Percentiles rank a stretch among this genome's conserved stretches.
These are phyloP conservation scores for Leptoteleia sp. DNA, from an alignment of 1,140 invertebrate species.

Conservation along the genomic window DNA sequence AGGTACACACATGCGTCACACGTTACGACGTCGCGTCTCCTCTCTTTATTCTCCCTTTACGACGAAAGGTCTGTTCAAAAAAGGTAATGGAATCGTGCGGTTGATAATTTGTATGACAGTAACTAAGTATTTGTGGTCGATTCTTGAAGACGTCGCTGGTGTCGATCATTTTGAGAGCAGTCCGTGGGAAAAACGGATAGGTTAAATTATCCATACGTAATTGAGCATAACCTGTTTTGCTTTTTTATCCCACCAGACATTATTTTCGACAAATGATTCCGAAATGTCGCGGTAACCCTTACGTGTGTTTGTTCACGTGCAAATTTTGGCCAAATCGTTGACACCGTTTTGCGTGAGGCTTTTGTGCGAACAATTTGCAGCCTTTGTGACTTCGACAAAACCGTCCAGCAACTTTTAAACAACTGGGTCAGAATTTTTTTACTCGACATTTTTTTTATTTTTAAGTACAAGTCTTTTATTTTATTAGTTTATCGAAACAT, in stretches of 20 bases:
- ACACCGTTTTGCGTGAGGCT: not conserved
- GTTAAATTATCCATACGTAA: slow-evolving; percentile 27
- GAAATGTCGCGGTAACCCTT: slow-evolving; percentile 13
- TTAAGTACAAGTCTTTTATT: no score
- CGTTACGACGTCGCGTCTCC: slow-evolving; percentile 26
- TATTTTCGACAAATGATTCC: slow-evolving; percentile 35
- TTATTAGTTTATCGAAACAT: no score
- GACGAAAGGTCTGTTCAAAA: slow-evolving; percentile 54
- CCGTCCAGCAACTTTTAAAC: no score
- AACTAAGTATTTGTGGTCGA: slow-evolving; percentile 52
- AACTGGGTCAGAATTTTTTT: no score
- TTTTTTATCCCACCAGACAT: slow-evolving; percentile 15
- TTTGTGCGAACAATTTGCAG: no score
- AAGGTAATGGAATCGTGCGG: slow-evolving; percentile 66
- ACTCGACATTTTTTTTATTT: no score
- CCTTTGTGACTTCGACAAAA: no score
- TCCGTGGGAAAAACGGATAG: slow-evolving; percentile 54
- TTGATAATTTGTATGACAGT: slow-evolving; percentile 65
- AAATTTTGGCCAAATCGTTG: slow-evolving; percentile 27
- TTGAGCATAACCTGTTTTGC: slow-evolving; percentile 28
- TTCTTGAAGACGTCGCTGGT: slow-evolving; percentile 46
- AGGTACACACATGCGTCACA: slow-evolving; percentile 38
- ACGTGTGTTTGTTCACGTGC: slow-evolving; percentile 24
- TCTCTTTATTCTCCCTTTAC: slow-evolving; percentile 51
- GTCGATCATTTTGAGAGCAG: slow-evolving; percentile 54